Evolutionary conservation across 92 coral and sea anemone genomes (phyloP).

Genomic region (Zoanthus gigantus): DNA sequence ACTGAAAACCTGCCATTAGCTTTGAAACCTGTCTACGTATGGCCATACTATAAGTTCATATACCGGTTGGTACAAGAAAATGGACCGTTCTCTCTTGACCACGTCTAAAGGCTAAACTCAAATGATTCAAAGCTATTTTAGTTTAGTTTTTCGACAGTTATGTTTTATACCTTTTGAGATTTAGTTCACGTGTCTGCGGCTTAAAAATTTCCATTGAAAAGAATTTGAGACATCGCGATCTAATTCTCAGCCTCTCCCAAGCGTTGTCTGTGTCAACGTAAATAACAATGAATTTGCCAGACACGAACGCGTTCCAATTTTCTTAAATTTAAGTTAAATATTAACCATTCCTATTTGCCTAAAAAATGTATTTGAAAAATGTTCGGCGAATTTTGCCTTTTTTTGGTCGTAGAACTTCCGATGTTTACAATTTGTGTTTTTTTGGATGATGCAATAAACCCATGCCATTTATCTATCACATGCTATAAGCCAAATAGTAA

Average conservation of each 20-base stretch:
- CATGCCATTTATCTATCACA: neutral
- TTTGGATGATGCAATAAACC: slow-evolving; percentile 13
- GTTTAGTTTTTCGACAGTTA: too few species aligned
- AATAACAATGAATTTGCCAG: neutral
- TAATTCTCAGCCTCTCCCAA: neutral
- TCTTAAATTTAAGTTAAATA: slow-evolving; percentile 6
- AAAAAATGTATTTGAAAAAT: neutral
- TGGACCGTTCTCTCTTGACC: too few species aligned
- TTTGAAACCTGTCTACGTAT: slow-evolving; percentile 4
- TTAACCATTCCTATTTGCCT: neutral
- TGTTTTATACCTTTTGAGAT: too few species aligned
- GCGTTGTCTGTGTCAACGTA: neutral
- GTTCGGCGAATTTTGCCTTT: slow-evolving; percentile 3
- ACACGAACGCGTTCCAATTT: neutral
- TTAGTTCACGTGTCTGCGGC: too few species aligned
- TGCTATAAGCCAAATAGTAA: neutral
- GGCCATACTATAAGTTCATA: neutral
- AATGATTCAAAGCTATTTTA: too few species aligned
- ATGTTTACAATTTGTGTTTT: slow-evolving; percentile 2
- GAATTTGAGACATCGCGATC: too few species aligned
- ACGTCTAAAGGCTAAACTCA: too few species aligned
- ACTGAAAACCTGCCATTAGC: neutral
- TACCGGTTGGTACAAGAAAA: neutral
- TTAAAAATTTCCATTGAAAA: too few species aligned
- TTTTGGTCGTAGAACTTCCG: neutral